A percentile compares a stretch with the other conserved stretches of the same genome.
Evolutionary conservation across 2,888 invertebrate genomes (phyloP).

Genomic region (Dolichopus griseipennis): DNA sequence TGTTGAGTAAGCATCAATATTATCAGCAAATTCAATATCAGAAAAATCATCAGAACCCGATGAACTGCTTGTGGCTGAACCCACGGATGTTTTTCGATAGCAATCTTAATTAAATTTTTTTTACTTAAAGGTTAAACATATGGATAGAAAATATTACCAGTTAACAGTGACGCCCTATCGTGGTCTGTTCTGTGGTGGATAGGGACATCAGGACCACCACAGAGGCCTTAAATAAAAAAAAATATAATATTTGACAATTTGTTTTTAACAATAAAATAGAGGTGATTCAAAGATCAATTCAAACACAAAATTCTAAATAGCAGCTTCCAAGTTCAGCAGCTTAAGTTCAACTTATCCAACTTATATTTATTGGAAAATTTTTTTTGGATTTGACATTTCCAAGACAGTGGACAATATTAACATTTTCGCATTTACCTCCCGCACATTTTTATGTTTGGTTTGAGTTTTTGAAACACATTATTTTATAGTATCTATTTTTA

Average conservation of each 20-base stretch:
- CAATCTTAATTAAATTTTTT: conserved; percentile 28
- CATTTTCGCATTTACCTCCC: too few species aligned
- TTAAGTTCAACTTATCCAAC: too few species aligned
- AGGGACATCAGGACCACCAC: conserved; percentile 99
- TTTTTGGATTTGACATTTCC: too few species aligned
- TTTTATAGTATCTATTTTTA: too few species aligned
- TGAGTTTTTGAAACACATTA: too few species aligned
- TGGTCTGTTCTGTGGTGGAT: conserved; percentile 49
- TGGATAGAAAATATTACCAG: conserved; percentile 30
- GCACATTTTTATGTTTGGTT: too few species aligned
- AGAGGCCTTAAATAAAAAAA: conserved; percentile 58
- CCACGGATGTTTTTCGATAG: conserved; percentile 43
- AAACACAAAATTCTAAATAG: too few species aligned
- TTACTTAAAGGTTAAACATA: neutral
- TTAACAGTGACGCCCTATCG: conserved; percentile 46
- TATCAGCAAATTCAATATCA: conserved; percentile 34
- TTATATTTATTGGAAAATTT: too few species aligned
- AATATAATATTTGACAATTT: neutral
- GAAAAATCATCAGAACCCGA: conserved; percentile 38
- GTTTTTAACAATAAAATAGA: neutral
- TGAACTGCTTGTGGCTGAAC: conserved; percentile 40
- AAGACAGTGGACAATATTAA: too few species aligned
- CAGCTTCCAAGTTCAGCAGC: too few species aligned
- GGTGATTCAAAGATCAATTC: too few species aligned
- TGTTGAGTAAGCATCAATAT: conserved; percentile 37